phyloP scores from a whole-genome alignment of 2,797 vertebrate genomes.

The Cossypha niveicapilla region DNA sequence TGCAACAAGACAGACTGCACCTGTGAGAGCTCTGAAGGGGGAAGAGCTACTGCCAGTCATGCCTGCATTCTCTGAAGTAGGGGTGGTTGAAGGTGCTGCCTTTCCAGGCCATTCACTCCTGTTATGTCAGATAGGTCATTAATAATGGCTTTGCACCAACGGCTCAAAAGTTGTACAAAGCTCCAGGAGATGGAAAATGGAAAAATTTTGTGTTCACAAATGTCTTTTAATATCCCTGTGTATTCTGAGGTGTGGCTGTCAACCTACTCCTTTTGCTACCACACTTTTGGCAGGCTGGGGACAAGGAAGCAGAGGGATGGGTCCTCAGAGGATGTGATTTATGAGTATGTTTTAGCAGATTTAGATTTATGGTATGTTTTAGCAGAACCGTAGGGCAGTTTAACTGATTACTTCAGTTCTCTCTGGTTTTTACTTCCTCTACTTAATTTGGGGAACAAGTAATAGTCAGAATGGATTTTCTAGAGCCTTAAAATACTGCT shows the following conservation, averaged over 20 bases:
- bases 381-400: background rate
- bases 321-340: background rate
- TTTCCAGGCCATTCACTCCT: background rate
- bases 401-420: background rate
- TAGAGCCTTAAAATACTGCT: background rate
- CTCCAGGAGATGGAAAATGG: background rate
- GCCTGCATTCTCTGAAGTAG: background rate
- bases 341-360: background rate
- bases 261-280: background rate
- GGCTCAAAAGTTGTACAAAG: background rate
- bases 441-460: background rate
- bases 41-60: background rate
- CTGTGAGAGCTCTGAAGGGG: background rate
- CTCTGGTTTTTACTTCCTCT: background rate
- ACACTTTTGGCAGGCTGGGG: background rate
- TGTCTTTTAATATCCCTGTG: fast-evolving
- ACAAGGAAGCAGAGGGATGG: background rate
- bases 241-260: background rate
- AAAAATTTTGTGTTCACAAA: background rate
- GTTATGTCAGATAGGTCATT: background rate
- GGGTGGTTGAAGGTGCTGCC: background rate
- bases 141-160: background rate
- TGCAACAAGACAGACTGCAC: background rate
- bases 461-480: background rate
- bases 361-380: background rate